Base-by-base conservation (phyloP, 2,113 vertebrate species). In the Mustela lutreola region DNA sequence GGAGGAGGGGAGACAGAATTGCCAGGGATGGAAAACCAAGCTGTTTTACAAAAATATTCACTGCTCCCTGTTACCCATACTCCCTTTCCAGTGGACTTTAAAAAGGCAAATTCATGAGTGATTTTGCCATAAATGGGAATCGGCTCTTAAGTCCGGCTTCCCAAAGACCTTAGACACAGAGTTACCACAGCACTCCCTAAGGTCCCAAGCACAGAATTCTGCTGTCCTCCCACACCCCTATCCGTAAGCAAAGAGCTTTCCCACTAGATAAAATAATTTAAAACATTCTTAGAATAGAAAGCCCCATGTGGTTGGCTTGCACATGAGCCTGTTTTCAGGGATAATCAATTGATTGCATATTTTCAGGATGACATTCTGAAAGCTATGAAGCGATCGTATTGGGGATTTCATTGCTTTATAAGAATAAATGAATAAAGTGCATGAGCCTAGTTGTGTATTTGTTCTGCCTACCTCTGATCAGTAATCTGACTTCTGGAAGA, bases 111-210 rank as follows among this genome's bases (percentile, higher is more conserved):
- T 94, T 97, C 89, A n/a, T 80, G 73, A 28, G 89, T 94, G 58
- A 95, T 94, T 98, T 98, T 96, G 67, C 97, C 97, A 94, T 98
- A 97, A 97, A 98, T 98, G 98, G 97, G n/a, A 94, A 97, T 98
- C 76, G 56, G 21, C 48, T 83, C 79, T 94, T 24, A 65, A 94
- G 82, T 91, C 48, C 4, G 0, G 56, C 81, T 97, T 97, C 96
- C 93, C 80, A 7, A 95, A 97, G 86, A 79, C 75, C 89, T 97
- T 33, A 78, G 94, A 78, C 89, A 53, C 45, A 4, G 81, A 91
- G 53, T 86, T 87, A 96, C 96, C 89, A 83, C 87, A 89, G n/a
- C 39, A 42, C 39, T 98, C 97, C 97, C 96, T 42, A 18, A 94
- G 95, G 97, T 83, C 96, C 97, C 31, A 4, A 86, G 53, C 19